Evolutionary conservation across 2,888 invertebrate genomes (phyloP).

Genomic region (Lasioglossum leucozonium): DNA sequence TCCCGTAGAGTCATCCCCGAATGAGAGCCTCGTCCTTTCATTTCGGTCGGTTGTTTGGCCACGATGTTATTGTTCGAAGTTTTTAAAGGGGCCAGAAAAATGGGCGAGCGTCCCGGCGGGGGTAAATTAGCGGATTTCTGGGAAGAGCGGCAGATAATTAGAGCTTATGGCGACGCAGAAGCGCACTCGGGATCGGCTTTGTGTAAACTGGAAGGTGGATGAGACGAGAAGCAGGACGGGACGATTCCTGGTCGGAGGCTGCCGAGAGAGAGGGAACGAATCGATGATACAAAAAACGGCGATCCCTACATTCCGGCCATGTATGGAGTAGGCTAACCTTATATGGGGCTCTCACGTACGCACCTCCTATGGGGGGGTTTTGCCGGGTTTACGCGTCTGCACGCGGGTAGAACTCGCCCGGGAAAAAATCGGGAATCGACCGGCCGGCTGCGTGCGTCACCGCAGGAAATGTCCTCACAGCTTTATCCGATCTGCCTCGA

Average conservation of each 20-base stretch:
- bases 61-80: constrained; percentile 8
- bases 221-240: constrained; percentile 32
- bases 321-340: constrained; percentile 79
- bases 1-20: neutral
- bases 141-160: constrained; percentile 66
- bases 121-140: constrained; percentile 56
- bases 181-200: constrained; percentile 62
- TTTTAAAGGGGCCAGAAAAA: neutral
- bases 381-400: constrained; percentile 76
- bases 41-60: neutral
- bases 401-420: constrained; percentile 51
- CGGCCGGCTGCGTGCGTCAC: constrained; percentile 28
- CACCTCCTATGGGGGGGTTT: constrained; percentile 69
- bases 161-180: constrained; percentile 50
- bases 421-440: constrained; percentile 61
- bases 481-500: constrained; percentile 16
- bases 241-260: constrained; percentile 21
- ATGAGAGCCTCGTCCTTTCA: neutral
- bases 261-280: constrained; percentile 58
- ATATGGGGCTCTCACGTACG: constrained; percentile 80
- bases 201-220: constrained; percentile 53
- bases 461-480: neutral
- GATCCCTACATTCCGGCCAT: constrained; percentile 84
- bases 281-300: constrained; percentile 83
- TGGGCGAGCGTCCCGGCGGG: neutral